Conservation (phyloP, 1,140 invertebrate genomes). For the Scaptomyza montana region DNA sequence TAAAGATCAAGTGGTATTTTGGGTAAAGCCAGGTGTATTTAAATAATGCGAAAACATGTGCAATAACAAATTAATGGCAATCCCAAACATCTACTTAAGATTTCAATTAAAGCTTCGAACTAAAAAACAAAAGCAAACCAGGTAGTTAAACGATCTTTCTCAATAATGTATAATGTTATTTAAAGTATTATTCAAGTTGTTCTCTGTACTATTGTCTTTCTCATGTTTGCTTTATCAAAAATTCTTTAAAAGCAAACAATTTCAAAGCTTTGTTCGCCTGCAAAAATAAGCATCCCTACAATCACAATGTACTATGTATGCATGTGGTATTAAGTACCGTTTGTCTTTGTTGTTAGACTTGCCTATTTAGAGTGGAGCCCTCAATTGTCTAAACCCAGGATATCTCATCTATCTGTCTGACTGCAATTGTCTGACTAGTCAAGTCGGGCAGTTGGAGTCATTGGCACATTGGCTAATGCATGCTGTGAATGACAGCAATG, state of each 20-base stretch:
- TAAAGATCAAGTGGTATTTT: slow-evolving; percentile 24
- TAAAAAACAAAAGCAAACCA: too few relatives aligned
- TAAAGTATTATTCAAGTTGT: not conserved
- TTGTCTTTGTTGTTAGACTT: slow-evolving; percentile 4
- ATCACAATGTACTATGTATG: too few relatives aligned
- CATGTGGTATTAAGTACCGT: not conserved
- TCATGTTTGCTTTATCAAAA: not conserved
- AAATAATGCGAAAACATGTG: not conserved
- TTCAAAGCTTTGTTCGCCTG: not conserved
- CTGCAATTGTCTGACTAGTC: slow-evolving; percentile 2
- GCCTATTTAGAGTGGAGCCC: not conserved
- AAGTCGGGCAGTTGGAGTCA: slow-evolving; percentile 10
- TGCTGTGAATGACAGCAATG: slow-evolving; percentile 21
- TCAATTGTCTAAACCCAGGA: slow-evolving; percentile 1
- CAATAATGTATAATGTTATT: too few relatives aligned
- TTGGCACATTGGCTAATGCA: slow-evolving; percentile 22
- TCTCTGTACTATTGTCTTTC: too few relatives aligned
- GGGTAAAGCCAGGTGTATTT: not conserved
- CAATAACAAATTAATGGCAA: too few relatives aligned
- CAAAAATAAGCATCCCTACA: not conserved
- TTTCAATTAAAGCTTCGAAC: not conserved
- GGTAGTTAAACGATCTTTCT: too few relatives aligned
- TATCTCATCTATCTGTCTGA: not conserved
- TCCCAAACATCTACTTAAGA: too few relatives aligned
- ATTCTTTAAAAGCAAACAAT: not conserved